These are phyloP conservation scores for Leptinotarsa peninsularis DNA, from an alignment of 2,888 invertebrate genomes.

Conservation along the genomic window DNA sequence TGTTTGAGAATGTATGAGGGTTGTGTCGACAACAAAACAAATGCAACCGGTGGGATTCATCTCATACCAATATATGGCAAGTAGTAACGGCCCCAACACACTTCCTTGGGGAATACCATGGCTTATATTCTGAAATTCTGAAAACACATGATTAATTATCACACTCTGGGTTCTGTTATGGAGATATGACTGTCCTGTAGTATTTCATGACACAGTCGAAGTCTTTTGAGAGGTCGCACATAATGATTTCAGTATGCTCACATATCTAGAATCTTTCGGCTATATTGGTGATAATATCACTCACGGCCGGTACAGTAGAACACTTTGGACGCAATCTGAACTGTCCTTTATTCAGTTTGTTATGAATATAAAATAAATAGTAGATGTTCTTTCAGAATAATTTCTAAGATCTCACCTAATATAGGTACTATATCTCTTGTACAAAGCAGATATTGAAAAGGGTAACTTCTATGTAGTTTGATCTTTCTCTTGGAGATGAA, in stretches of 20 bases:
- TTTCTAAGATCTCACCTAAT: neutral
- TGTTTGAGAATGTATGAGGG: too few species aligned
- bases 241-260: neutral
- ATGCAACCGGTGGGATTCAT: too few species aligned
- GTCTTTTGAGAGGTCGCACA: constrained; percentile 7
- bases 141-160: neutral
- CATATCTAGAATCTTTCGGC: neutral
- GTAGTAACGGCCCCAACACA: neutral
- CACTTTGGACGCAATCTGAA: constrained; percentile 2
- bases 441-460: neutral
- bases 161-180: neutral
- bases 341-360: constrained; percentile 2
- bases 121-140: neutral
- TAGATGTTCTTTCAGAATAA: constrained; percentile 6
- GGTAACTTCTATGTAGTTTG: too few species aligned
- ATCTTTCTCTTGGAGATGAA: too few species aligned
- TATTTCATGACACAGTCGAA: neutral
- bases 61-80: too few species aligned
- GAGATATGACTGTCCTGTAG: neutral
- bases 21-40: too few species aligned
- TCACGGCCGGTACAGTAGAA: constrained; percentile 2
- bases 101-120: neutral
- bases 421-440: neutral
- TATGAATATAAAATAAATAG: neutral
- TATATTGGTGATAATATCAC: neutral